Evolutionary conservation across 1,140 invertebrate species (phyloP).

Genomic region (Triops cancriformis): DNA sequence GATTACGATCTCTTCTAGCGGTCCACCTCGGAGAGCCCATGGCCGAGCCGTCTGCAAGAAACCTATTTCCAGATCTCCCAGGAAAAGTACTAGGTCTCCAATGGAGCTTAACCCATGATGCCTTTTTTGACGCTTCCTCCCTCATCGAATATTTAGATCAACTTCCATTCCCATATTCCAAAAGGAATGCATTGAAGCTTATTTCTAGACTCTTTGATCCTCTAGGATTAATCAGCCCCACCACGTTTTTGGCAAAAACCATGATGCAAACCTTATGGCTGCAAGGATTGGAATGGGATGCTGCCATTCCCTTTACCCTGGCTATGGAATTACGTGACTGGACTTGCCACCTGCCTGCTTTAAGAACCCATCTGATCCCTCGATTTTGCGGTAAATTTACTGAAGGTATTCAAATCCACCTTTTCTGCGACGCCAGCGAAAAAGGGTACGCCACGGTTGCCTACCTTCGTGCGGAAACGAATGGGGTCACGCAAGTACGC

Average conservation of each 20-base stretch:
- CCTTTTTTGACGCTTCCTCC: neutral
- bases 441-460: neutral
- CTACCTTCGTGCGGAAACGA: neutral
- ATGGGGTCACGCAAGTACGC: neutral
- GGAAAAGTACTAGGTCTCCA: neutral
- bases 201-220: neutral
- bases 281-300: neutral
- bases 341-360: neutral
- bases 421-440: neutral
- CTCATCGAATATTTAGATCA: neutral
- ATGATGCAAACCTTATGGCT: neutral
- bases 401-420: neutral
- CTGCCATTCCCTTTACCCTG: neutral
- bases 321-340: neutral
- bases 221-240: neutral
- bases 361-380: neutral
- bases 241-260: neutral
- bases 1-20: neutral
- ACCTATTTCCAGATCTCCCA: neutral
- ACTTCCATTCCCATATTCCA: neutral
- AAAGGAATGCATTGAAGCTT: neutral
- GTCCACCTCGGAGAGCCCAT: neutral
- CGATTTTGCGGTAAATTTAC: neutral
- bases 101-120: neutral
- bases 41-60: neutral